Percentiles rank a stretch among this genome's conserved stretches.
These are phyloP conservation scores for Podabrus alpinus DNA, from an alignment of 2,888 invertebrate genomes.

Conservation along the genomic window DNA sequence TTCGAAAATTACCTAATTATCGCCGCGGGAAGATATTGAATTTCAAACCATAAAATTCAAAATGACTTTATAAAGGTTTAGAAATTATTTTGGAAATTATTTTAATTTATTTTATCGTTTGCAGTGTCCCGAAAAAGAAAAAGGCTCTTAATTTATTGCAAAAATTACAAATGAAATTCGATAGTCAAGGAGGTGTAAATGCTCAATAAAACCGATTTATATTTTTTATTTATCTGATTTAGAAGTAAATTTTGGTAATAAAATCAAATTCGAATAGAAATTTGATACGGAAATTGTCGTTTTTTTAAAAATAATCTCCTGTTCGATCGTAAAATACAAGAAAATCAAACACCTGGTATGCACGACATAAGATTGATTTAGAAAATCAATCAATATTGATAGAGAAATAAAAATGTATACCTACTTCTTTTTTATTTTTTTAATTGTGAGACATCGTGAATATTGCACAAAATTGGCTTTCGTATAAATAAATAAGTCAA, in stretches of 20 bases:
- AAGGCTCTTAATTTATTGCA: background rate
- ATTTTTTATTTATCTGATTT: background rate
- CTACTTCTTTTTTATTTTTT: background rate
- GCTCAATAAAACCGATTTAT: background rate
- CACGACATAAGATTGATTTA: background rate
- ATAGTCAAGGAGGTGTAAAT: background rate
- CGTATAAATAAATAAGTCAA: background rate
- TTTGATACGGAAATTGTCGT: background rate
- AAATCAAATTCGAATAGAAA: background rate
- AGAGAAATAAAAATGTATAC: background rate
- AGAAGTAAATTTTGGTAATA: background rate
- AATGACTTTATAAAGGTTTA: constrained; percentile 1
- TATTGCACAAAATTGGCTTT: background rate
- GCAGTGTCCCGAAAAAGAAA: background rate
- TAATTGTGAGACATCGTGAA: background rate
- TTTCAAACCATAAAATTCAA: constrained; percentile 1
- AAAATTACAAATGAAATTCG: background rate
- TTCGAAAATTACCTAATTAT: constrained; percentile 2
- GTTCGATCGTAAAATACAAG: background rate
- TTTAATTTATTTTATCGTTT: background rate
- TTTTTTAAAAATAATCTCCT: background rate
- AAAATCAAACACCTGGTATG: background rate
- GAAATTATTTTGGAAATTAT: background rate
- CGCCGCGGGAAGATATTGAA: background rate
- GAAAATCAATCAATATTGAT: background rate